Conservation (phyloP, 2,797 vertebrate genomes). For the Poeciliopsis presidionis region DNA sequence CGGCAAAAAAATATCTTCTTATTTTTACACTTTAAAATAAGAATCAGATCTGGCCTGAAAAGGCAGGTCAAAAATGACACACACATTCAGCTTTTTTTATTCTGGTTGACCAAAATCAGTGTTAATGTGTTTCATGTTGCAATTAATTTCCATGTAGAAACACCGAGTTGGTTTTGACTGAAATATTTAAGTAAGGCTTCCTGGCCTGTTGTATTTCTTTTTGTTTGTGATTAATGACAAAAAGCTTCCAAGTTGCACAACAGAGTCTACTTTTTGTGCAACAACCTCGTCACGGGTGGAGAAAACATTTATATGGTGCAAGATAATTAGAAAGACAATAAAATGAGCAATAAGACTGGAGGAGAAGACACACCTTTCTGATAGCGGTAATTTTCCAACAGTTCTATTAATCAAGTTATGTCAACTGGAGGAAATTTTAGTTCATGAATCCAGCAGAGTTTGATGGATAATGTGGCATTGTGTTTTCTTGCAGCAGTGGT, state of each 20-base stretch:
- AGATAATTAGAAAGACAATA: not conserved
- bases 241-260: slow-evolving; percentile 20
- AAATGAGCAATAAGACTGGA: not conserved
- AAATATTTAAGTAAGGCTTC: not conserved
- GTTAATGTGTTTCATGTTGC: not conserved
- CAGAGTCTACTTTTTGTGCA: not conserved
- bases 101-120: not conserved
- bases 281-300: not conserved
- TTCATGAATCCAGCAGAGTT: not conserved
- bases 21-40: not conserved
- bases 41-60: not conserved
- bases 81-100: not conserved
- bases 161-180: not conserved
- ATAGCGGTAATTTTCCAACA: not conserved
- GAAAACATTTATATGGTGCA: not conserved
- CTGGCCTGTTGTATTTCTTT: slow-evolving; percentile 11
- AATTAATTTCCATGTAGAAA: not conserved
- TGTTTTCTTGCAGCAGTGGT: not conserved
- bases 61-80: not conserved
- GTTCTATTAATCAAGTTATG: not conserved
- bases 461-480: not conserved
- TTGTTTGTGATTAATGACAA: slow-evolving; percentile 25
- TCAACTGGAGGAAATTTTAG: not conserved
- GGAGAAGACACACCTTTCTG: not conserved
- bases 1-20: not conserved